These are phyloP conservation scores for Zaprionus taronus DNA, from an alignment of 1,140 invertebrate species.

Conservation along the genomic window DNA sequence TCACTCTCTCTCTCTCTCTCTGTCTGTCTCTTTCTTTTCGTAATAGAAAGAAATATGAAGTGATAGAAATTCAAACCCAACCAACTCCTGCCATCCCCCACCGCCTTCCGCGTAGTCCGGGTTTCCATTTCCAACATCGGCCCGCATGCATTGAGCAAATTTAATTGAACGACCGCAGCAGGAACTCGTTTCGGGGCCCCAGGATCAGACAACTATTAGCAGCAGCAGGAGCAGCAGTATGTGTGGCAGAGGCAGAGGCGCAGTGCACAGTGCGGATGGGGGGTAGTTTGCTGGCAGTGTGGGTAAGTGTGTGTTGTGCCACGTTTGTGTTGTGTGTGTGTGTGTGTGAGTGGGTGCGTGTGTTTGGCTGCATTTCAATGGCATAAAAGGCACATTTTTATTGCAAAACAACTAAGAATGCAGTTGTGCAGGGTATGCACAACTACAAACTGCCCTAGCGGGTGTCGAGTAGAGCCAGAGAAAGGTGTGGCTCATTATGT, in stretches of 20 bases:
- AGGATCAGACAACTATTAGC: constrained; percentile 61
- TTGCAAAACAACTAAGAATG: constrained; percentile 46
- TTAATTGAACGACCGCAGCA: constrained; percentile 75
- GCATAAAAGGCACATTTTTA: constrained; percentile 72
- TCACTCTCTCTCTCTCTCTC: not conserved
- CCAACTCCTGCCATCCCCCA: not conserved
- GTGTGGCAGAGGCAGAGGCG: not conserved
- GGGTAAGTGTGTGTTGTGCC: constrained; percentile 5
- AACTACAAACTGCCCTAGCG: not conserved
- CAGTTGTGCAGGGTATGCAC: not conserved
- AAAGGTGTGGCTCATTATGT: too few relatives aligned
- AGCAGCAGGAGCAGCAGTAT: constrained; percentile 13
- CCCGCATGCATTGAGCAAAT: constrained; percentile 77
- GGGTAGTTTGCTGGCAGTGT: not conserved
- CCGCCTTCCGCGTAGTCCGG: not conserved
- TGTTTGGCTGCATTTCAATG: constrained; percentile 61
- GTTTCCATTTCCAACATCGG: constrained; percentile 20
- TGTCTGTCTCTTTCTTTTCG: not conserved
- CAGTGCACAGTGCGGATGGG: not conserved
- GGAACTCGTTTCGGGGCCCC: constrained; percentile 34
- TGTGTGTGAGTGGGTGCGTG: constrained; percentile 24
- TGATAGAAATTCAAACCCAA: constrained; percentile 61
- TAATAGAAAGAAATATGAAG: constrained; percentile 69
- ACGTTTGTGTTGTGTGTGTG: not conserved
- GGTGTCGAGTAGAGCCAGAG: not conserved